Conservation (phyloP, 30 jellyfish, hydroid and myxozoan species). For the Mastigias papua region DNA sequence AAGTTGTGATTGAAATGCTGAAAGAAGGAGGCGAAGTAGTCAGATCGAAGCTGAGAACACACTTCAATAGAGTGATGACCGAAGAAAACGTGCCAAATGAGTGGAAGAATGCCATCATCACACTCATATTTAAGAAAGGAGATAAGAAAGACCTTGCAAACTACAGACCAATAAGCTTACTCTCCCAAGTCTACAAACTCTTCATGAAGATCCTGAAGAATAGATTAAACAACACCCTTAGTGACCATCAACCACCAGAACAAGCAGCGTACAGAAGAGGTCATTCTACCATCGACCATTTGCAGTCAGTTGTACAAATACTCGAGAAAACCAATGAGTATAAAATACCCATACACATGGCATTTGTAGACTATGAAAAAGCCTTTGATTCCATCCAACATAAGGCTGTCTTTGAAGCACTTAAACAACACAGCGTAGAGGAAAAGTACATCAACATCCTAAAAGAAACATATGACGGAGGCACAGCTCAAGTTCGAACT, state of each 20-base stretch:
- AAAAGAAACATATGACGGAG: constrained; percentile 41
- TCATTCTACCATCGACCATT: constrained; percentile 53
- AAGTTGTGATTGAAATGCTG: constrained; percentile 50
- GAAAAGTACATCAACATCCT: constrained; percentile 56
- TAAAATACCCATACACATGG: constrained; percentile 32
- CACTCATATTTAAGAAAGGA: constrained; percentile 57
- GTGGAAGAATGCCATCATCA: constrained; percentile 73
- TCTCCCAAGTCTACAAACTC: constrained; percentile 51
- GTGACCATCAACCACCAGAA: constrained; percentile 58
- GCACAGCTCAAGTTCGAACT: constrained; percentile 58
- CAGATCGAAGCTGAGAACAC: constrained; percentile 9
- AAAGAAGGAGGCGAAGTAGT: constrained; percentile 60
- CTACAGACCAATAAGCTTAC: constrained; percentile 72
- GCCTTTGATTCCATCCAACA: constrained; percentile 55
- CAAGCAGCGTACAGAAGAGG: constrained; percentile 59
- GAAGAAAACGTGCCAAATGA: constrained; percentile 56
- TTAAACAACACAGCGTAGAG: constrained; percentile 37
- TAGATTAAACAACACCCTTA: constrained; percentile 41
- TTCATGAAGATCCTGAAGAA: constrained; percentile 53
- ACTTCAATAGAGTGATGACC: constrained; percentile 44
- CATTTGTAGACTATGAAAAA: constrained; percentile 58
- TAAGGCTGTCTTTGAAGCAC: constrained; percentile 42
- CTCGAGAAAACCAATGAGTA: constrained; percentile 60
- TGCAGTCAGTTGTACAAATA: constrained; percentile 30
- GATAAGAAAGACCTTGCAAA: constrained; percentile 73